phyloP scores from a whole-genome alignment of 2,888 invertebrate genomes.

The Synergus itoensis region DNA sequence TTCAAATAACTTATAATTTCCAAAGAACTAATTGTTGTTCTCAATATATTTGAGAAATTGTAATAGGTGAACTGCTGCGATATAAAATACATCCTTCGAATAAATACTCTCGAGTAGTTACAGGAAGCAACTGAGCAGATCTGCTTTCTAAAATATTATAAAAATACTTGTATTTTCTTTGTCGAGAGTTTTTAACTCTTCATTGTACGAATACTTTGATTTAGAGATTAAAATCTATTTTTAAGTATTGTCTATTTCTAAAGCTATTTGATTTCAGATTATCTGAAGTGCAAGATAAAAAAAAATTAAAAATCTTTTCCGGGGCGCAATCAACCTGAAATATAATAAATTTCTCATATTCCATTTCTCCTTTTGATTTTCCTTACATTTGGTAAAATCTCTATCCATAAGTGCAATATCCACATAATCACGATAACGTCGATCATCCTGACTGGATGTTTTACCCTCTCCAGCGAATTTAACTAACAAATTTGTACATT shows the following conservation, averaged over 20 bases:
- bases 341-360: conserved; percentile 39
- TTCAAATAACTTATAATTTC: not conserved
- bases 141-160: conserved; percentile 30
- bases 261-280: not conserved
- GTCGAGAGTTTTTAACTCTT: not conserved
- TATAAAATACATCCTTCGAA: conserved; percentile 26
- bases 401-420: conserved; percentile 39
- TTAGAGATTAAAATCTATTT: conserved; percentile 34
- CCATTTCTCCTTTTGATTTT: not conserved
- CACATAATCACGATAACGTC: conserved; percentile 18
- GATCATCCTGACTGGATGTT: conserved; percentile 17
- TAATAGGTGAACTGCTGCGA: not conserved
- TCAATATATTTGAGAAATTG: not conserved
- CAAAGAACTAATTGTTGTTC: not conserved
- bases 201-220: not conserved
- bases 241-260: conserved; percentile 36
- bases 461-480: conserved; percentile 66
- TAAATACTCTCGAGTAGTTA: conserved; percentile 3
- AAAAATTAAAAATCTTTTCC: not conserved
- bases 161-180: conserved; percentile 34
- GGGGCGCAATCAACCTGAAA: conserved; percentile 32
- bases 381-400: conserved; percentile 32
- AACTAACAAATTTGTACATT: conserved; percentile 78
- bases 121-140: conserved; percentile 26
- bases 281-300: not conserved